Evolutionary conservation across 92 coral and sea anemone species (phyloP).

Genomic region (Heliopora coerulea): DNA sequence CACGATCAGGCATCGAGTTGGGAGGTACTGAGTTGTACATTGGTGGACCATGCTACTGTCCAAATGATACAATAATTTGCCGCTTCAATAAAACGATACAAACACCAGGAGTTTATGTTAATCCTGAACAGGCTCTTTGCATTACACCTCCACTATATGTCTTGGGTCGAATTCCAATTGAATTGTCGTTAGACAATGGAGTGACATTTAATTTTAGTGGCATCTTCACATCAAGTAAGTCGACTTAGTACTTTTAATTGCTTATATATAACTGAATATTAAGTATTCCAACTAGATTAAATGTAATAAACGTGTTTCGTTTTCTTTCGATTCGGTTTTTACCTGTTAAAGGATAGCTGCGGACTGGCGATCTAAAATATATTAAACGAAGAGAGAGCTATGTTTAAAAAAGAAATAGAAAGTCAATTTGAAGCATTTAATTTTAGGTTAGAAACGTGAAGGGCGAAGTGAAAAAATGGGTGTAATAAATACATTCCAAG

Average conservation of each 20-base stretch:
- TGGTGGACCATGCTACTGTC: conserved; percentile 51
- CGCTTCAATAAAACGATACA: conserved; percentile 53
- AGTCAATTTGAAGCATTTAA: no score
- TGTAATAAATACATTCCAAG: no score
- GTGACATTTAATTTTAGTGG: conserved; percentile 59
- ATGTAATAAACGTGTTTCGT: no score
- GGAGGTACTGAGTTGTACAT: conserved; percentile 46
- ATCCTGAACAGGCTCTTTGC: conserved; percentile 52
- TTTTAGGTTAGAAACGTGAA: no score
- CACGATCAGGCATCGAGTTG: conserved; percentile 44
- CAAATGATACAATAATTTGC: conserved; percentile 59
- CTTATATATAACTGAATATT: background rate
- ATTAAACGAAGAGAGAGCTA: no score
- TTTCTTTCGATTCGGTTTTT: no score
- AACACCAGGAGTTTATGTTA: conserved; percentile 56
- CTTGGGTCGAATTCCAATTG: conserved; percentile 63
- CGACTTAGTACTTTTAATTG: background rate
- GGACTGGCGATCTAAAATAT: no score
- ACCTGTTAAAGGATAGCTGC: no score
- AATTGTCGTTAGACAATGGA: conserved; percentile 70
- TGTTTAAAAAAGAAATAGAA: no score
- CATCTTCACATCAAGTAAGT: conserved; percentile 64
- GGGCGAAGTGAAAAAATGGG: no score
- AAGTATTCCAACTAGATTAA: no score
- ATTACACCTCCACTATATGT: conserved; percentile 65